Base-by-base conservation (phyloP, 2,888 invertebrate species). In the Oxyscelio sp. region DNA sequence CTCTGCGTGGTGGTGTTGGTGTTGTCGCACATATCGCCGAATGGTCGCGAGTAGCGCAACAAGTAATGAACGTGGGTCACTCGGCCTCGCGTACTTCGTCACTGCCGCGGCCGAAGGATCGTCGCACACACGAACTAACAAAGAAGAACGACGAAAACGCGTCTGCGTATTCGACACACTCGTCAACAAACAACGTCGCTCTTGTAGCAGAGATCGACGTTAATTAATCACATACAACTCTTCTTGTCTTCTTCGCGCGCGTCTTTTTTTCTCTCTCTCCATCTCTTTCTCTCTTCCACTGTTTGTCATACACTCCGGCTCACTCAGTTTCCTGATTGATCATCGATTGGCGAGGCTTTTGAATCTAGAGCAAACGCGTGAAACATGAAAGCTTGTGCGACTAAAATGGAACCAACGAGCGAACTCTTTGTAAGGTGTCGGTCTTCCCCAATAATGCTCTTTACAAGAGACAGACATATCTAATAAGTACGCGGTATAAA, bases 1-100 rank as follows among this genome's bases (percentile, higher is more conserved):
- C 98, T 98, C 95, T 98, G 98, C 95, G 98, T 98, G 95, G 97
- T 97, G 93, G 96, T 90, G 89, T 93, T 94, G 89, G 92, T 92
- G 91, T 92, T 93, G 92, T 94, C 94, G 91, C 94, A 92, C 94
- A 94, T 94, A 63, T 83, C 71, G 82, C 24, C 75, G 58, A 56
- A 52, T 45, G 81, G 4, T 65, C 65, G 45, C 58, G 59, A n/a
- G 15, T 66, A 73, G 83, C 78, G 78, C 83, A 78, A 83, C 78
- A 78, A 74, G 73, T 78, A 61, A 66, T 45, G 22, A 61, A 77
- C 77, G 52, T 66, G 59, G 58, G 63, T 73, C 70, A 66, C 31
- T 66, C 68, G 82, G 82, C 52, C 59, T 68, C 61, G 65, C 71
- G 65, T 63, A 65, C 54, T 84, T 79, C 78, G 78, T 78, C 83